Percentiles rank a stretch among this genome's conserved stretches.
Conservation (phyloP, 2,113 vertebrate species). For the Galemys pyrenaicus region DNA sequence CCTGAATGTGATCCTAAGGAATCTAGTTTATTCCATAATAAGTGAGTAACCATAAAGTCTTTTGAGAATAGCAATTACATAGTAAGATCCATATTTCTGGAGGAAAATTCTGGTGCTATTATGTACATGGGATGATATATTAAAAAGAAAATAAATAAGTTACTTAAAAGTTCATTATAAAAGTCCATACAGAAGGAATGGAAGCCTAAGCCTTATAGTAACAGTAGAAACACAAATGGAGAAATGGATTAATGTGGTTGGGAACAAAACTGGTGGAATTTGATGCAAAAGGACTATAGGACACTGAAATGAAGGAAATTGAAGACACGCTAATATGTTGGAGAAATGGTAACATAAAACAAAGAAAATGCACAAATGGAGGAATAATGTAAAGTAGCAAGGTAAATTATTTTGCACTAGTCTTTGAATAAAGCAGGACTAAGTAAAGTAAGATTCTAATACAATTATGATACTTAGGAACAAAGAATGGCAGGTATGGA, state of each 20-base stretch:
- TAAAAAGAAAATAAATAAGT: neutral
- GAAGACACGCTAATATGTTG: neutral
- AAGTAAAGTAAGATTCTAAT: conserved; percentile 22
- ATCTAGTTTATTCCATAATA: neutral
- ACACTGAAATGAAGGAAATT: neutral
- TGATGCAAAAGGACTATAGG: neutral
- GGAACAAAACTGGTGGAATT: neutral
- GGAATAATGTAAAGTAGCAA: neutral
- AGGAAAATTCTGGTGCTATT: neutral
- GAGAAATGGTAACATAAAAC: neutral
- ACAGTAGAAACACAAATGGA: neutral
- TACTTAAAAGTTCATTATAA: neutral
- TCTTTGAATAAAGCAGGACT: neutral
- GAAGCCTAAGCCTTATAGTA: neutral
- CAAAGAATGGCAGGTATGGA: conserved; percentile 43
- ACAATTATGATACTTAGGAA: conserved; percentile 18
- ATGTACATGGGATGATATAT: neutral
- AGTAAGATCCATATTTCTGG: neutral
- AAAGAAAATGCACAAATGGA: neutral
- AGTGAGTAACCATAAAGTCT: neutral
- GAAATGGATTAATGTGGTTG: neutral
- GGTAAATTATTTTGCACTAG: neutral
- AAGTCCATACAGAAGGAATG: neutral
- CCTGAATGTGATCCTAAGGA: neutral
- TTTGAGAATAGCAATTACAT: neutral